A percentile compares a stretch with the other conserved stretches of the same genome.
Conservation (phyloP, 2,797 vertebrate species). For the Erpetoichthys calabaricus region DNA sequence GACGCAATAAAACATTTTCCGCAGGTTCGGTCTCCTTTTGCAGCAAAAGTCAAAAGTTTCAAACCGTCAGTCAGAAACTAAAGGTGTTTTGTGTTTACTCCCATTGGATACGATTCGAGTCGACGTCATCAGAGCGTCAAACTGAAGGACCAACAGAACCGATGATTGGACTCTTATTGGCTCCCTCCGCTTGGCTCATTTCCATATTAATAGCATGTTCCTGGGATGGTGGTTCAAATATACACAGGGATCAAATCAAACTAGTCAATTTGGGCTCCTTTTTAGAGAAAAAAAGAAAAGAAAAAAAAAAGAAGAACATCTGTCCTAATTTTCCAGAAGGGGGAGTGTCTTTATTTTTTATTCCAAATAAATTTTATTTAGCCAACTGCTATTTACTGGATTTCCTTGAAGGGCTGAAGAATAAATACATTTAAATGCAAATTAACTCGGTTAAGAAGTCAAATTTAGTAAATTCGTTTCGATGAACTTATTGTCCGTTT, state of each 20-base stretch:
- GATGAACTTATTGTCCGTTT: constrained; percentile 30
- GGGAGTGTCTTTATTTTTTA: constrained; percentile 5
- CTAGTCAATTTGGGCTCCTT: constrained; percentile 29
- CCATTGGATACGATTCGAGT: constrained; percentile 33
- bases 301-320: constrained; percentile 35
- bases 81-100: constrained; percentile 24
- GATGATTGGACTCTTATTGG: constrained; percentile 42
- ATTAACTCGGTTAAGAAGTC: constrained; percentile 20
- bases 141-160: constrained; percentile 21
- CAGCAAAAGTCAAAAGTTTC: constrained; percentile 56
- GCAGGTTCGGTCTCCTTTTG: constrained; percentile 51
- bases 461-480: constrained; percentile 25
- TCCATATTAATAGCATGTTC: constrained; percentile 35
- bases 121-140: constrained; percentile 31
- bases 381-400: constrained; percentile 6
- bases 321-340: constrained; percentile 20
- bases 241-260: constrained; percentile 22
- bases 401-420: no score
- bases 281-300: constrained; percentile 27
- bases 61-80: constrained; percentile 38
- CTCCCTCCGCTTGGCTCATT: constrained; percentile 25
- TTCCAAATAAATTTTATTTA: constrained; percentile 6
- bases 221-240: constrained; percentile 20
- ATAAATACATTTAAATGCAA: constrained; percentile 13
- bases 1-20: constrained; percentile 61